Evolutionary conservation across 64 coral and sea anemone genomes (phyloP).

Genomic region (Catalaphyllia jardinei): DNA sequence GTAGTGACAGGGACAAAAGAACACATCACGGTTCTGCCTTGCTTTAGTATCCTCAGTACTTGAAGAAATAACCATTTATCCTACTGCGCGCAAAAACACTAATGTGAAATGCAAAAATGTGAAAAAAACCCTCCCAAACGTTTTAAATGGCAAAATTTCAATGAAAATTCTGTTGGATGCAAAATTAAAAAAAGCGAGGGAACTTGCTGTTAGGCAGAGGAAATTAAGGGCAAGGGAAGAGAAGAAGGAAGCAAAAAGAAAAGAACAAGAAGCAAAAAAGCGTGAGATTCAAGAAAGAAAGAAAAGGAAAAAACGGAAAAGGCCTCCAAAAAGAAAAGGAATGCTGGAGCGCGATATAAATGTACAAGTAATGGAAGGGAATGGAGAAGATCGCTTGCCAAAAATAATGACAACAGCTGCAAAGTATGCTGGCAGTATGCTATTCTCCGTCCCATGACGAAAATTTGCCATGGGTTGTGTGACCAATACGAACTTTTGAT

Average conservation of each 20-base stretch:
- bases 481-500: conserved; percentile 39
- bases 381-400: conserved; percentile 9
- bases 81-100: background rate
- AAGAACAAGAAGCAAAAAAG: conserved; percentile 18
- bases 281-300: background rate
- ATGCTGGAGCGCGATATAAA: background rate
- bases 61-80: conserved; percentile 48
- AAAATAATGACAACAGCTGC: conserved; percentile 42
- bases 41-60: conserved; percentile 51
- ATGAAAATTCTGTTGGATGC: conserved; percentile 46
- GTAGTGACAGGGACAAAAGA: too few relatives aligned
- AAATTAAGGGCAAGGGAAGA: conserved; percentile 26
- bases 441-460: conserved; percentile 48
- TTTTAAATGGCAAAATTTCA: conserved; percentile 6
- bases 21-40: background rate
- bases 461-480: conserved; percentile 55
- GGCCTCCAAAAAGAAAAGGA: conserved; percentile 7
- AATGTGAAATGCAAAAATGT: conserved; percentile 4
- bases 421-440: conserved; percentile 40
- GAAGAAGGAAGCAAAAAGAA: conserved; percentile 36
- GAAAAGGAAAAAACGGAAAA: background rate
- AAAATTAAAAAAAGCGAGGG: conserved; percentile 53
- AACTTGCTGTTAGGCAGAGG: conserved; percentile 52
- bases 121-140: conserved; percentile 42
- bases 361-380: background rate